A percentile compares a stretch with the other conserved stretches of the same genome.
Evolutionary conservation across 2,888 invertebrate genomes (phyloP).

Genomic region (Fragum sueziense): DNA sequence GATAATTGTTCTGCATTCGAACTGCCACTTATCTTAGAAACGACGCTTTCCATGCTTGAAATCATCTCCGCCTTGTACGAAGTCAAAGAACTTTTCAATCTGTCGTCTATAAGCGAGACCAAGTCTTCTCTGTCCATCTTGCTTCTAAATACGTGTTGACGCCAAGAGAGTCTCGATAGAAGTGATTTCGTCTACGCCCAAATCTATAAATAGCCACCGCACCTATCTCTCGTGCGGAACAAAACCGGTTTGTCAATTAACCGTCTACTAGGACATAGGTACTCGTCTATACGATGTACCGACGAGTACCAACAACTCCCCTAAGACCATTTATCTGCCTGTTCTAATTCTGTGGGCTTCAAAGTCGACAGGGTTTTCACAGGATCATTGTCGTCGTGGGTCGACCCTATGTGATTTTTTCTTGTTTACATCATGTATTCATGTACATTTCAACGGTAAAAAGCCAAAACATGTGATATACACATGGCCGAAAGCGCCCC

Average conservation of each 20-base stretch:
- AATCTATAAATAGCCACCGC: slow-evolving; percentile 2
- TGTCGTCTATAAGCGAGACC: neutral
- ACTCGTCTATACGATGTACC: slow-evolving; percentile 4
- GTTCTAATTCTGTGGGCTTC: no score
- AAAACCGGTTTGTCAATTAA: neutral
- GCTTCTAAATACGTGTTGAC: neutral
- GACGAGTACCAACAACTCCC: neutral
- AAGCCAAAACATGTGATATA: no score
- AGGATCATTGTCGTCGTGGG: no score
- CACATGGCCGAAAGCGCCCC: no score
- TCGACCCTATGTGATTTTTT: no score
- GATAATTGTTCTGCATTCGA: neutral
- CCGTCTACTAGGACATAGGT: neutral
- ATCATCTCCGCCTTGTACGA: neutral
- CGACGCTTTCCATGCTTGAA: neutral
- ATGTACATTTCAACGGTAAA: no score
- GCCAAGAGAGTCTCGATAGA: neutral
- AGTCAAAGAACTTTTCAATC: neutral
- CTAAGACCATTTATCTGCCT: no score
- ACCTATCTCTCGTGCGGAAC: neutral
- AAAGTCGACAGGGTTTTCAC: no score
- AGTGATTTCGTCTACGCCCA: neutral
- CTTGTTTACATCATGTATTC: no score
- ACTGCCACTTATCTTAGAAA: neutral
- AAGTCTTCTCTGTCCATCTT: neutral